Evolutionary conservation across 2,113 vertebrate genomes (phyloP).

Genomic region (Myxocyprinus asiaticus): DNA sequence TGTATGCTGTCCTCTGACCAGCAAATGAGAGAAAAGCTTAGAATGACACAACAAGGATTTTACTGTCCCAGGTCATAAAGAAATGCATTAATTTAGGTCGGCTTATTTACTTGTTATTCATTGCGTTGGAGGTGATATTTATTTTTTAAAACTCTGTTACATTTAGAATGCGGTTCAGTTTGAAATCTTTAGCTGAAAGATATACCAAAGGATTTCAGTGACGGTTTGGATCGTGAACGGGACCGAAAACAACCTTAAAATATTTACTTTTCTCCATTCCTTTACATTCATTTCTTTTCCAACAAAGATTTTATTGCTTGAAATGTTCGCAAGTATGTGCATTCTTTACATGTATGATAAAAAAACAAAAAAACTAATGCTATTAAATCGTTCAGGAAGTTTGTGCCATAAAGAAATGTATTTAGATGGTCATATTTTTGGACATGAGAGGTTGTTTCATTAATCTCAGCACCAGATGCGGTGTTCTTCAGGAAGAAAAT

Average conservation of each 20-base stretch:
- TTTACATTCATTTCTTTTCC: constrained; percentile 32
- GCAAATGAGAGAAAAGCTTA: constrained; percentile 3
- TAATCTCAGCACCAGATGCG: no score
- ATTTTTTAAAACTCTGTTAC: constrained; percentile 6
- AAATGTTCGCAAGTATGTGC: constrained; percentile 39
- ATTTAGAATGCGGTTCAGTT: constrained; percentile 10
- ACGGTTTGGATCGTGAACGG: neutral
- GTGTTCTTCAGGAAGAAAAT: no score
- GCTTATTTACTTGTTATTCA: neutral
- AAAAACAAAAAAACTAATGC: constrained; percentile 16
- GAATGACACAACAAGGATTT: neutral
- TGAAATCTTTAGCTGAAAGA: constrained; percentile 8
- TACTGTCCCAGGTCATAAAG: neutral
- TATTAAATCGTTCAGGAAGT: constrained; percentile 44
- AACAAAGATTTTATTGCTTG: constrained; percentile 36
- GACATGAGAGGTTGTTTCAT: constrained; percentile 19
- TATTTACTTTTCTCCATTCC: constrained; percentile 36
- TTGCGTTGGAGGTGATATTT: neutral
- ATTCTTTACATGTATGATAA: constrained; percentile 35
- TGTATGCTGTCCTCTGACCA: constrained; percentile 23
- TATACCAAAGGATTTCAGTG: constrained; percentile 45
- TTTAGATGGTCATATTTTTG: constrained; percentile 40
- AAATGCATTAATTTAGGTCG: neutral
- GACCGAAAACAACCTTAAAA: neutral
- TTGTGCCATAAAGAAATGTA: constrained; percentile 55